A percentile compares a stretch with the other conserved stretches of the same genome.
These are phyloP conservation scores for Globia sparganii DNA, from an alignment of 2,888 invertebrate species.

Conservation along the genomic window DNA sequence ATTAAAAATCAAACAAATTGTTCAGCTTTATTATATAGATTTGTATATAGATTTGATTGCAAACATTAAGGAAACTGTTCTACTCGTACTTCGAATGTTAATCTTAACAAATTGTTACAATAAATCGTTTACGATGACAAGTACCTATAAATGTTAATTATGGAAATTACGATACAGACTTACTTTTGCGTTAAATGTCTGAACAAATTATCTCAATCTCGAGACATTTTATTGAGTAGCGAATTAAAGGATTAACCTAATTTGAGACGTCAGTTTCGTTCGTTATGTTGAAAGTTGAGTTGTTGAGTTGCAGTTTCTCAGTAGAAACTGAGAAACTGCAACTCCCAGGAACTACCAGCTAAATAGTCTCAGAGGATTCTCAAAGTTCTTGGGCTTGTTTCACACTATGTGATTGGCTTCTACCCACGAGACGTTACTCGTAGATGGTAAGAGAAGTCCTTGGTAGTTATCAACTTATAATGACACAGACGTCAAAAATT, in stretches of 20 bases:
- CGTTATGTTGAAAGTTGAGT: slow-evolving; percentile 15
- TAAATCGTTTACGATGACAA: slow-evolving; percentile 53
- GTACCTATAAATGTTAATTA: slow-evolving; percentile 36
- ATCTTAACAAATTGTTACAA: slow-evolving; percentile 38
- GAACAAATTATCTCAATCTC: slow-evolving; percentile 23
- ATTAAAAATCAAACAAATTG: not conserved
- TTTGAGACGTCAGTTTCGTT: slow-evolving; percentile 23
- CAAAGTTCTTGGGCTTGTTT: too few species aligned
- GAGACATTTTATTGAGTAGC: slow-evolving; percentile 21
- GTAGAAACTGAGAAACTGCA: not conserved
- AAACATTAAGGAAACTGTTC: slow-evolving; percentile 31
- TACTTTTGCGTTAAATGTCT: slow-evolving; percentile 13
- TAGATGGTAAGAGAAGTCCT: too few species aligned
- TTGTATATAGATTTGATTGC: slow-evolving; percentile 18
- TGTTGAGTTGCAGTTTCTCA: too few species aligned
- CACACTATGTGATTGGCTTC: too few species aligned
- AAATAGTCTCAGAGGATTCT: not conserved
- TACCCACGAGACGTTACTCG: too few species aligned
- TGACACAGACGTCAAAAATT: too few species aligned
- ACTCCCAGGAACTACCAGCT: not conserved
- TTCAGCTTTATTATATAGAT: not conserved
- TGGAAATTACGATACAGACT: slow-evolving; percentile 15
- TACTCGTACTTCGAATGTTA: slow-evolving; percentile 25
- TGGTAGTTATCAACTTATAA: too few species aligned
- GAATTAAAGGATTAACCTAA: slow-evolving; percentile 41